These are phyloP conservation scores for Chaetura pelagica DNA, from an alignment of 2,113 vertebrate species.

Conservation along the genomic window DNA sequence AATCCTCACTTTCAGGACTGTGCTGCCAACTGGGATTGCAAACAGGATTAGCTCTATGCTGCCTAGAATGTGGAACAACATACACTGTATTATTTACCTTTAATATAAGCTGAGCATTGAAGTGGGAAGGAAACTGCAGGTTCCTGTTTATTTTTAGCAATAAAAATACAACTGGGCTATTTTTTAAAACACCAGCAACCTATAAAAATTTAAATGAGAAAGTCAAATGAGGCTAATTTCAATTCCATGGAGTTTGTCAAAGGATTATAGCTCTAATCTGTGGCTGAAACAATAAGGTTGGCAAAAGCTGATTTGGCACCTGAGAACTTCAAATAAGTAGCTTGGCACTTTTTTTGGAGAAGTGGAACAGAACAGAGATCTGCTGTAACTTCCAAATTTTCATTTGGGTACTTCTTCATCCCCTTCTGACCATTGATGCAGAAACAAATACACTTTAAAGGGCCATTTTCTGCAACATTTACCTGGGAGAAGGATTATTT, in stretches of 20 bases:
- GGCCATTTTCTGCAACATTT: neutral
- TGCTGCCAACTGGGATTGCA: neutral
- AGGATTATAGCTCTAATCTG: neutral
- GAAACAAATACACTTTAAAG: neutral
- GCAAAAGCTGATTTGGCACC: neutral
- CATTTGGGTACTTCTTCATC: neutral
- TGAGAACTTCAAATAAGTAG: neutral
- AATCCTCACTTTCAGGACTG: neutral
- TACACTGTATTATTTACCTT: neutral
- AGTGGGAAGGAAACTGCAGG: neutral
- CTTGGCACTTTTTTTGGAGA: neutral
- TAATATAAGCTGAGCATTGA: neutral
- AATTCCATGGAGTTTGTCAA: neutral
- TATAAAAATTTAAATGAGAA: slow-evolving; percentile 18
- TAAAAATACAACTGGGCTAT: neutral
- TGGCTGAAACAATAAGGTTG: neutral
- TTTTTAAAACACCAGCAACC: neutral
- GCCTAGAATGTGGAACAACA: neutral
- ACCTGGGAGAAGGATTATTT: neutral
- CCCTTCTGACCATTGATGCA: neutral
- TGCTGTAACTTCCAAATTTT: neutral
- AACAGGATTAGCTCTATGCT: neutral
- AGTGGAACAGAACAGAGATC: neutral
- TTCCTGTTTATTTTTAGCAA: neutral
- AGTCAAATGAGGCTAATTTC: neutral